Base-by-base conservation (phyloP, 2,113 vertebrate genomes). In the Actinemys pallida region DNA sequence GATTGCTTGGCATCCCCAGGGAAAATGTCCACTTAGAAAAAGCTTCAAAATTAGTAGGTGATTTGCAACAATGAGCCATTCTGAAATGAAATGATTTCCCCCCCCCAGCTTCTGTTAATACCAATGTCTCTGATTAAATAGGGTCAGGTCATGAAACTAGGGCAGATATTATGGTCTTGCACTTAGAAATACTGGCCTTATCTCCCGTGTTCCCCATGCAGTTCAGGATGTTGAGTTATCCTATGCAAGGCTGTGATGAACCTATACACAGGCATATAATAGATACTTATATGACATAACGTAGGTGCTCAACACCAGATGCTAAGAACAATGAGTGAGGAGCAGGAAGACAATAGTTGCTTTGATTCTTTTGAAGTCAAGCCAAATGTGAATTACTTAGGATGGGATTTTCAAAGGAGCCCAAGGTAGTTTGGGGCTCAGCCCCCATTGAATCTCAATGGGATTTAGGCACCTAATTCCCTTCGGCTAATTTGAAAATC, bases 391-490 rank as follows among this genome's bases (percentile, higher is more conserved):
- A 96, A 96, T 94, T 90, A 62, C 90, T 96, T 65, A 89, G 96
- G 95, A 95, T 95, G 95, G 95, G 93, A 96, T 97, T 97, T 90
- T 96, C 94, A 94, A 91, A 97, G 96, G 95, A 94, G 95, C 96
- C 95, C 85, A 94, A 93, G 94, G 96, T 93, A 84, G 52, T 92
- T 95, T 95, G 95, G 93, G 94, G 87, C 57, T 95, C 94, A 86
- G 93, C 92, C 50, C 72, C 90, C 0, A 31, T 13, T 14, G 0
- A 83, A 47, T 96, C 81, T 94, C 89, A 97, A 81, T 96, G 92
- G 92, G 85, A 95, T 95, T 83, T 85, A 92, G 94, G 95, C 92
- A 91, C 6, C 57, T 91, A 96, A 97, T 95, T 95, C 96, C 90
- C 75, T 72, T 84, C 81, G 35, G 52, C 52, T 94, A 75, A 75